These are phyloP conservation scores for Auanema sp. DNA, from an alignment of 2,888 invertebrate species.

Conservation along the genomic window DNA sequence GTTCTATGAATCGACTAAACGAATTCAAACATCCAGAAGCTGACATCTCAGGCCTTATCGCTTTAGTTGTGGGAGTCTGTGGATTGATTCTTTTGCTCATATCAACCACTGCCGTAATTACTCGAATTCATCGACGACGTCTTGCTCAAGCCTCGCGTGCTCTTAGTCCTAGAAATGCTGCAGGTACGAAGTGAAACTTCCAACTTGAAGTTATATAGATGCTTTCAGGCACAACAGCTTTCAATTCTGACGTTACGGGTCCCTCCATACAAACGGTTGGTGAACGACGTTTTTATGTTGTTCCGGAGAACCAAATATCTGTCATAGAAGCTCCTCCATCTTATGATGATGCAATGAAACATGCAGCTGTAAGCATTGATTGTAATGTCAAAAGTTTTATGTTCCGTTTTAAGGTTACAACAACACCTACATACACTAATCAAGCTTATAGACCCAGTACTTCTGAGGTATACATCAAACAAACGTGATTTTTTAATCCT, in stretches of 20 bases:
- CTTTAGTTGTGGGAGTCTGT: conserved; percentile 30
- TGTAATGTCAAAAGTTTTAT: background rate
- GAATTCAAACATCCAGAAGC: conserved; percentile 6
- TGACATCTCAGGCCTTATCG: conserved; percentile 28
- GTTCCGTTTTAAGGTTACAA: background rate
- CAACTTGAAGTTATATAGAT: background rate
- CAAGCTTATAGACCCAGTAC: too few relatives aligned
- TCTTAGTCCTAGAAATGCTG: conserved; percentile 1
- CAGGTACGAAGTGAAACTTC: background rate
- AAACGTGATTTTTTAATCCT: too few relatives aligned
- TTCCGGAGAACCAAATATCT: conserved; percentile 49
- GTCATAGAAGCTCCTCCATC: conserved; percentile 61
- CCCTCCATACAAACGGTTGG: conserved; percentile 54
- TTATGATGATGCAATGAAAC: conserved; percentile 59
- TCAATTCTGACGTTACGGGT: conserved; percentile 12
- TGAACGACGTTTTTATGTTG: conserved; percentile 57
- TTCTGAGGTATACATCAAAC: too few relatives aligned
- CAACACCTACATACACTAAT: too few relatives aligned
- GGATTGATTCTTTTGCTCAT: conserved; percentile 24
- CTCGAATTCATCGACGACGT: conserved; percentile 16
- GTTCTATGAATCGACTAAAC: background rate
- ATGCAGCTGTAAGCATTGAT: conserved; percentile 36
- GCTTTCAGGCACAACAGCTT: background rate
- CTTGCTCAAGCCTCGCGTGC: conserved; percentile 1
- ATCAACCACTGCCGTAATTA: conserved; percentile 18